A percentile compares a stretch with the other conserved stretches of the same genome.
phyloP scores from a whole-genome alignment of 2,797 vertebrate genomes.

The Rhincodon typus region DNA sequence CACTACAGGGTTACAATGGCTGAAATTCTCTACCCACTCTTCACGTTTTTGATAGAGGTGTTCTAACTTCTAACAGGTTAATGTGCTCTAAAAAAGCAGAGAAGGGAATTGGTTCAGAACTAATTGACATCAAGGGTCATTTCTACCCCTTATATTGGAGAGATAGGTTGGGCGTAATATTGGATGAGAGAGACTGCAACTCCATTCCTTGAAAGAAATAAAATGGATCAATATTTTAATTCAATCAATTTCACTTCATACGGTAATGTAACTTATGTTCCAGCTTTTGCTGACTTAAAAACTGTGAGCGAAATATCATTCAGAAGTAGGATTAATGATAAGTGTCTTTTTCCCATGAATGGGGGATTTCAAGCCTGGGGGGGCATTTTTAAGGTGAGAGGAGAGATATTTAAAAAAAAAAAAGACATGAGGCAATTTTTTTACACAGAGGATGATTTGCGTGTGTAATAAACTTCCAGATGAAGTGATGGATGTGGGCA shows the following conservation, averaged over 20 bases:
- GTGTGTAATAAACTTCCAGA: too few species aligned
- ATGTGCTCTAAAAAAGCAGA: not conserved
- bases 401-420: too few species aligned
- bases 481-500: too few species aligned
- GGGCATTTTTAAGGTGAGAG: too few species aligned
- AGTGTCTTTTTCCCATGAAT: too few species aligned
- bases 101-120: not conserved
- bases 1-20: not conserved
- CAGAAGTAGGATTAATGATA: not conserved
- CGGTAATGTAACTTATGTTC: not conserved
- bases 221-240: not conserved
- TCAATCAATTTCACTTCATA: slow-evolving; percentile 1
- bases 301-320: too few species aligned
- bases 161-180: not conserved
- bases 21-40: not conserved
- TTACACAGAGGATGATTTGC: too few species aligned
- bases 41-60: not conserved
- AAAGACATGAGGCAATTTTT: too few species aligned
- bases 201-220: not conserved
- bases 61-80: not conserved
- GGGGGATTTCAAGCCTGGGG: too few species aligned
- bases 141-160: not conserved
- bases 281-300: not conserved
- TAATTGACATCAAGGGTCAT: not conserved
- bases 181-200: not conserved